Conservation (phyloP, 2,797 vertebrate species). For the Amphiprion clarkii region DNA sequence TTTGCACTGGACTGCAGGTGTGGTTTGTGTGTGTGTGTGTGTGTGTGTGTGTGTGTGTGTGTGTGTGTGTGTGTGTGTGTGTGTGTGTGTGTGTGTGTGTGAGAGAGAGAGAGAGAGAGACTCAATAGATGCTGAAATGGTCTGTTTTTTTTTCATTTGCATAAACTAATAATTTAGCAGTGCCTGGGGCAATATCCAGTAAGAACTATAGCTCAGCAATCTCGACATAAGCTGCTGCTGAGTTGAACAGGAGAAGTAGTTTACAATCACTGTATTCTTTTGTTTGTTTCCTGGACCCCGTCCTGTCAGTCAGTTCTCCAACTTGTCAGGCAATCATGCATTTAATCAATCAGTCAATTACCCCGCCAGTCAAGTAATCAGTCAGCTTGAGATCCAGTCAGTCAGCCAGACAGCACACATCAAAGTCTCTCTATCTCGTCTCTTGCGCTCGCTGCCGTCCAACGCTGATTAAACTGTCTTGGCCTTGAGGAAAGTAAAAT, state of each 20-base stretch:
- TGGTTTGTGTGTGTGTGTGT: constrained; percentile 22
- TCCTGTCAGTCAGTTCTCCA: constrained; percentile 39
- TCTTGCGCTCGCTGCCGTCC: constrained; percentile 14
- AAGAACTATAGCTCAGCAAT: constrained; percentile 21
- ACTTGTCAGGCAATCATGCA: constrained; percentile 38
- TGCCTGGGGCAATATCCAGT: constrained; percentile 14
- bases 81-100: constrained; percentile 31
- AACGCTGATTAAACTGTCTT: constrained; percentile 54
- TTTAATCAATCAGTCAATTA: constrained; percentile 70
- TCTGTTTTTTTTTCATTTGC: constrained; percentile 45
- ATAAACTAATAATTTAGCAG: constrained; percentile 56
- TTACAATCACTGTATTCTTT: constrained; percentile 17
- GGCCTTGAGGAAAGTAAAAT: constrained; percentile 42
- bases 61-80: constrained; percentile 31
- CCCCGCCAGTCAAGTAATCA: constrained; percentile 51
- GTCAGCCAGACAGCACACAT: constrained; percentile 30
- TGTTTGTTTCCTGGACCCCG: constrained; percentile 10
- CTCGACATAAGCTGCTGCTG: constrained; percentile 14
- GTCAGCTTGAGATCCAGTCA: constrained; percentile 37
- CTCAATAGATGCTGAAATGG: constrained; percentile 38
- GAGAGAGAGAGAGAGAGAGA: neutral
- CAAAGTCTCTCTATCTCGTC: constrained; percentile 20
- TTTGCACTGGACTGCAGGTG: constrained; percentile 54
- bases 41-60: constrained; percentile 23
- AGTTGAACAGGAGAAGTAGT: constrained; percentile 10